Base-by-base conservation (phyloP, 1,140 invertebrate genomes). In the Copidosoma floridanum region DNA sequence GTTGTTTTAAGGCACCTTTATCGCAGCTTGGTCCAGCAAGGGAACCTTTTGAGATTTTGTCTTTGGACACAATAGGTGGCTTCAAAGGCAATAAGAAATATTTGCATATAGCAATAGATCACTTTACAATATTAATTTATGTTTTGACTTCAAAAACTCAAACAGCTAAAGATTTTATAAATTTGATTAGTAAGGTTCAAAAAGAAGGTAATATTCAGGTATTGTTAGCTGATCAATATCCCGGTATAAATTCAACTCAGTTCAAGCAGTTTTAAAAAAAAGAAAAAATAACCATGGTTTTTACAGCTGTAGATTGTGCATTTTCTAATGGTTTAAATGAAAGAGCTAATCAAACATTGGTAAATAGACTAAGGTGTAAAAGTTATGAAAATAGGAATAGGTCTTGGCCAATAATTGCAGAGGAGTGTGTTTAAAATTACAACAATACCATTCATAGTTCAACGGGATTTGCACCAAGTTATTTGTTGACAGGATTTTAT, bases 31-130 rank as follows among this genome's bases (percentile, higher is more conserved):
- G 66, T 3, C 69, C 65, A 48, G 68, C 63, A 7, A 60, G 50
- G 40, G 14, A 43, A 2, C 69, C 66, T 11, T 68, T 66, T 26
- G 77, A 74, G 79, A 82, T 76, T 57, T 50, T 72, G 10, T 73
- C 71, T 8, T 63, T 76, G 11, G 72, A 74, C 24, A 76, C 68
- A 0, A 73, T 76, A 46, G 74, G 68, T 47, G 72, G 69, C 2
- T 73, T 75, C 60, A 67, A 67, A 20, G 68, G 70, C n/a, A n/a
- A n/a, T n/a, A n/a, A n/a, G n/a, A n/a, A n/a, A n/a, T n/a, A n/a
- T n/a, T n/a, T n/a, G n/a, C n/a, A n/a, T n/a, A n/a, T n/a, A n/a
- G n/a, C n/a, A n/a, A n/a, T n/a, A n/a, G n/a, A n/a, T n/a, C n/a
- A n/a, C n/a, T n/a, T n/a, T n/a, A n/a, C n/a, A n/a, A n/a, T n/a